Evolutionary conservation across 2,797 vertebrate genomes (phyloP), one percentile per base, ranked within the genome.

Genomic region (Spondyliosoma cantharus): DNA sequence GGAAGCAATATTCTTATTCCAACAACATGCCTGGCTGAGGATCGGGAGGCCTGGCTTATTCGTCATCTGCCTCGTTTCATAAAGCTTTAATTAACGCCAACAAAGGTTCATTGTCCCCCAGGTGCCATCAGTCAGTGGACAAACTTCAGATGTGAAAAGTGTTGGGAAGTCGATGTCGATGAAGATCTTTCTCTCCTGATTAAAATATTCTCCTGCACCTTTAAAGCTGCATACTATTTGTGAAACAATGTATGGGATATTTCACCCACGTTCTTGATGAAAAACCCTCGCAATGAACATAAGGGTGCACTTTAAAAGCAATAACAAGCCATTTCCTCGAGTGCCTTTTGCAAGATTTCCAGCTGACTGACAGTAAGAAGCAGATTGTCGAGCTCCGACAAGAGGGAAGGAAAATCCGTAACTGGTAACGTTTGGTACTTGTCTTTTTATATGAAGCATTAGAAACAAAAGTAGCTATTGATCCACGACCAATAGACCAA

Each of bases 21-120:
- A 61, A 66, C 71, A 58, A 76, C 69, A 80, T 81, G 67, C 70
- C 75, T 27, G 75, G 11, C 43, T 74, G 69, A 61, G 42, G 62
- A 71, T 71, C 1, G 29, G 49, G 78, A 7, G 32, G 54, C 50
- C 22, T 25, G n/a, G 19, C 78, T 64, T 85, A 42, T 82, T 73
- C 53, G 58, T 67, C 71, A 15, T 82, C 54, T 73, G 79, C 70
- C 46, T 81, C 59, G 57, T 78, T 84, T 86, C 59, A 49, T 59
- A 42, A 79, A 75, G 63, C 49, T 82, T 83, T 84, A 74, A 85
- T 86, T 80, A 82, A 72, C 61, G 46, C 83, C 79, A 82, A 62
- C 86, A 80, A 52, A 83, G 71, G 71, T 67, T 66, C 67, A 63
- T 69, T 74, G 76, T 82, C 82, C 80, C 72, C 71, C 57, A 7